Percentiles rank a stretch among this genome's conserved stretches.
phyloP scores from a whole-genome alignment of 2,113 vertebrate species.

The Tachuris rubrigastra region DNA sequence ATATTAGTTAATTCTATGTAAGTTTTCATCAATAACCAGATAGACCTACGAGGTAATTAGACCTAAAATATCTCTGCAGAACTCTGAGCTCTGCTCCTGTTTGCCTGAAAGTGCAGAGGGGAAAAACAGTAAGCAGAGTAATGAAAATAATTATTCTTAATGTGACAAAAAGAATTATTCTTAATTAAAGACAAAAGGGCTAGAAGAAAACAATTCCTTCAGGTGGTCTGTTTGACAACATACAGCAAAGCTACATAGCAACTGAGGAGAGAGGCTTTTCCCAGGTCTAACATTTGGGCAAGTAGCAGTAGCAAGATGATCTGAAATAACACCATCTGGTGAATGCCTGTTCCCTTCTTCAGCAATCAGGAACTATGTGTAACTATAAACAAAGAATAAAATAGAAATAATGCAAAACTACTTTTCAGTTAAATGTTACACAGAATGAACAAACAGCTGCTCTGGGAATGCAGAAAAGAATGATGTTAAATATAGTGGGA shows the following conservation, averaged over 20 bases:
- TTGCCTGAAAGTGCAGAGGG: background rate
- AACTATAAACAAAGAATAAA: constrained; percentile 35
- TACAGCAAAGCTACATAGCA: background rate
- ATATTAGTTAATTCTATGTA: background rate
- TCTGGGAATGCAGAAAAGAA: background rate
- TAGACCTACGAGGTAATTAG: background rate
- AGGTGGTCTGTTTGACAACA: constrained; percentile 29
- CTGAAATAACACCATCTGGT: constrained; percentile 36
- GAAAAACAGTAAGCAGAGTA: background rate
- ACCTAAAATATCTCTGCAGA: background rate
- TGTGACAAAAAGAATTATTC: background rate
- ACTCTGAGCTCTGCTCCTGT: background rate
- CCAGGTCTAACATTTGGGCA: constrained; percentile 1
- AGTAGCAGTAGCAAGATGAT: constrained; percentile 26
- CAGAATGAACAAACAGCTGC: constrained; percentile 18
- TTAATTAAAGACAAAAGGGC: background rate
- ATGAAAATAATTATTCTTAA: background rate
- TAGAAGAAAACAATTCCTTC: background rate
- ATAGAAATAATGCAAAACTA: constrained; percentile 14
- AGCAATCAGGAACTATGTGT: background rate
- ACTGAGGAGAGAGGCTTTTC: background rate
- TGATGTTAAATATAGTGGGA: background rate
- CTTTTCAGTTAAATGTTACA: background rate
- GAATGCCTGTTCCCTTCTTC: background rate
- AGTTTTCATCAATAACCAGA: background rate